phyloP scores from a whole-genome alignment of 2,113 vertebrate species.

The Petrocephalus microphthalmus region DNA sequence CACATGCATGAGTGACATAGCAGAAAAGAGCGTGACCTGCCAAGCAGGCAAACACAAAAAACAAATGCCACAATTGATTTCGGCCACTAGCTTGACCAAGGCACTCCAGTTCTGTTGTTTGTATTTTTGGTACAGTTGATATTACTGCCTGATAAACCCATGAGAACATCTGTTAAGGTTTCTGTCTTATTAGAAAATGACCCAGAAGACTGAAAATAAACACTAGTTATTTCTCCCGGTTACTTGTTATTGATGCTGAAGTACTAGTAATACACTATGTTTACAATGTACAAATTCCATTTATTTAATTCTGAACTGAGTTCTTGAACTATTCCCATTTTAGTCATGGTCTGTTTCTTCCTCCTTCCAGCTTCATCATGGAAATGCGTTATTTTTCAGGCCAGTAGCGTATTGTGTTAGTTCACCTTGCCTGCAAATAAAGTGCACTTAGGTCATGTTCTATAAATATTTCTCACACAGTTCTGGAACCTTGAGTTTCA shows the following conservation, averaged over 20 bases:
- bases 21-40: neutral
- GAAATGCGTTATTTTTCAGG: neutral
- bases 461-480: neutral
- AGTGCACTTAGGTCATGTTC: neutral
- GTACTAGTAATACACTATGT: neutral
- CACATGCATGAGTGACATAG: constrained; percentile 2
- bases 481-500: neutral
- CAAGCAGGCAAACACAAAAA: neutral
- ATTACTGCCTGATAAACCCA: neutral
- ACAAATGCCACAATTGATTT: neutral
- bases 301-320: neutral
- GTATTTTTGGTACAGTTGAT: neutral
- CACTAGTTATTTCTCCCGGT: neutral
- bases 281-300: neutral
- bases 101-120: neutral
- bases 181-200: constrained; percentile 1
- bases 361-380: neutral
- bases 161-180: neutral
- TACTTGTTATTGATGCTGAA: neutral
- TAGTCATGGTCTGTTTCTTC: neutral
- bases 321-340: neutral
- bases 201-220: neutral
- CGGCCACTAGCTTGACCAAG: neutral
- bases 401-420: neutral
- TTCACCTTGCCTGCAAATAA: neutral